Percentiles rank a stretch among this genome's conserved stretches.
phyloP scores from a whole-genome alignment of 1,140 invertebrate genomes.

The Luehdorfia chinensis region DNA sequence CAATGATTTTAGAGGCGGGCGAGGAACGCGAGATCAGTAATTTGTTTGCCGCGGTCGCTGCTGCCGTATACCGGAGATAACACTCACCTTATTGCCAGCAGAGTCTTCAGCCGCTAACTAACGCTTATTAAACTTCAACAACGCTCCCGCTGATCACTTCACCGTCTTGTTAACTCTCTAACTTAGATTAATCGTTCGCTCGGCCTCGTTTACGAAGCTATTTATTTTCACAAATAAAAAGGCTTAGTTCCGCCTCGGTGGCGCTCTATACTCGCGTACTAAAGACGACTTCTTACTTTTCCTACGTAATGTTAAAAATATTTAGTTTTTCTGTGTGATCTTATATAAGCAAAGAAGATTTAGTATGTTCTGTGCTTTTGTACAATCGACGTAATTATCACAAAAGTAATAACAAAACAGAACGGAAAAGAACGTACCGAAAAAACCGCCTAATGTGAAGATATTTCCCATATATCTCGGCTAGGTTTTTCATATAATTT shows the following conservation, averaged over 20 bases:
- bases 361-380: no score
- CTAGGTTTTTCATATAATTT: no score
- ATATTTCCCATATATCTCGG: no score
- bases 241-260: slow-evolving; percentile 1
- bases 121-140: slow-evolving; percentile 76
- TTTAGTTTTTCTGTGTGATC: no score
- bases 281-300: no score
- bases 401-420: no score
- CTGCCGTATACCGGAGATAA: slow-evolving; percentile 63
- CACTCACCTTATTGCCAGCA: slow-evolving; percentile 60
- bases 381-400: no score
- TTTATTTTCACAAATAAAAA: slow-evolving; percentile 50
- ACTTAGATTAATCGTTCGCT: slow-evolving; percentile 72
- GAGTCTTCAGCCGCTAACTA: slow-evolving; percentile 58
- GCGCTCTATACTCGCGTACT: neutral
- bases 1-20: slow-evolving; percentile 28
- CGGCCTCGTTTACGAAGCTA: slow-evolving; percentile 37
- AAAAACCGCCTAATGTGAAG: no score
- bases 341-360: no score
- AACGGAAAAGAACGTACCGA: no score
- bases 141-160: slow-evolving; percentile 71
- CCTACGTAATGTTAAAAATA: no score
- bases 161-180: slow-evolving; percentile 71
- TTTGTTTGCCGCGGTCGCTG: slow-evolving; percentile 39
- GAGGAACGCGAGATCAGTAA: slow-evolving; percentile 41